These are phyloP conservation scores for Sabellastarte sp. DNA, from an alignment of 2,888 invertebrate genomes.

Conservation along the genomic window DNA sequence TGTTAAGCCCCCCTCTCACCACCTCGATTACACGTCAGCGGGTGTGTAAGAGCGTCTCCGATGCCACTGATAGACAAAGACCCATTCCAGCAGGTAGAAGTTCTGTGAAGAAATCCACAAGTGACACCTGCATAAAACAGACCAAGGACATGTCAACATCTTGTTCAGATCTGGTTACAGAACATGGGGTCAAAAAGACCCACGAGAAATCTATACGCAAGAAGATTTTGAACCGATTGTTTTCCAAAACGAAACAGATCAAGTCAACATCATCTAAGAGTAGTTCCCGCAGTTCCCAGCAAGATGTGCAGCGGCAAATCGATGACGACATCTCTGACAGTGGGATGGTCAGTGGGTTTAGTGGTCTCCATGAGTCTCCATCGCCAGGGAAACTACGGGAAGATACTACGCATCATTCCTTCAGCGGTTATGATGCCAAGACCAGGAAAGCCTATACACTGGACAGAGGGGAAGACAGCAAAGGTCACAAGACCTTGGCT, in stretches of 20 bases:
- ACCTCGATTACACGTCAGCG: not conserved
- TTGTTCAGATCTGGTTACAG: not conserved
- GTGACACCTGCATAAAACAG: conserved; percentile 1
- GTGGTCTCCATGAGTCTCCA: not conserved
- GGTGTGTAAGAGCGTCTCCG: conserved; percentile 1
- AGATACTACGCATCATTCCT: not conserved
- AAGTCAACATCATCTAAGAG: not conserved
- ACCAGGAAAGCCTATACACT: not conserved
- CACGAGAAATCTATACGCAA: not conserved
- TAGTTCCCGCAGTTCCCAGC: not conserved
- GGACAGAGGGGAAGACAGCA: not conserved
- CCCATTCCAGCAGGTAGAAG: not conserved
- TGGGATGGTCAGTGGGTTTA: not conserved
- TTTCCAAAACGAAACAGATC: not conserved
- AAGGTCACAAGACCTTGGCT: not conserved
- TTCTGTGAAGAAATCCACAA: not conserved
- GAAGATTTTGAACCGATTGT: not conserved
- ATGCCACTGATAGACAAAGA: not conserved
- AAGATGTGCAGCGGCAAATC: not conserved
- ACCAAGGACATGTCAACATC: not conserved
- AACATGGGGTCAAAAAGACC: not conserved
- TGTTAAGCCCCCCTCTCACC: too few relatives aligned
- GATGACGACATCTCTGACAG: not conserved
- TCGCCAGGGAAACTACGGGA: not conserved
- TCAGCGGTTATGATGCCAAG: not conserved